phyloP scores from a whole-genome alignment of 2,113 vertebrate genomes.

The Alethe castanea region DNA sequence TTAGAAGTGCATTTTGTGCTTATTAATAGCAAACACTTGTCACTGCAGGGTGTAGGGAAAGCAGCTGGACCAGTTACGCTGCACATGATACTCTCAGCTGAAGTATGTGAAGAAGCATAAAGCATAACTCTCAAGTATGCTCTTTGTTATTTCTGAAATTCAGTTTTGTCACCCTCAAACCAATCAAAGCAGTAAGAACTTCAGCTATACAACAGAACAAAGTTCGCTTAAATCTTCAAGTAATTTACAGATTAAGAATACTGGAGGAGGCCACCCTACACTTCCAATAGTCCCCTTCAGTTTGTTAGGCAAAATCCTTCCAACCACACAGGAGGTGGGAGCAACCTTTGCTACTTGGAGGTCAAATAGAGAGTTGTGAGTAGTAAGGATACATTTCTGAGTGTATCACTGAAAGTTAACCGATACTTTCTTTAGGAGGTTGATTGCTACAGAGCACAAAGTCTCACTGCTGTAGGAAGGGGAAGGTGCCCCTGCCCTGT shows the following conservation, averaged over 20 bases:
- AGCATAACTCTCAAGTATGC: neutral
- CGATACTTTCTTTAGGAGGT: neutral
- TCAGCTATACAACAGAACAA: neutral
- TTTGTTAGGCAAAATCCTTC: neutral
- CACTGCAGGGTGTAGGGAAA: neutral
- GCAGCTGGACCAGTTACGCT: neutral
- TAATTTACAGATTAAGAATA: neutral
- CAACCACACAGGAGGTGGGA: accelerated
- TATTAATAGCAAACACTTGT: neutral
- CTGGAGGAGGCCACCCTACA: neutral
- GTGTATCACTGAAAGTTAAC: neutral
- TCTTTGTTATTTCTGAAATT: neutral
- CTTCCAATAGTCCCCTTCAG: neutral
- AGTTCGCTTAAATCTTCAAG: neutral
- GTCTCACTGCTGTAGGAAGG: accelerated
- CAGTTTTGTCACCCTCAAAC: neutral
- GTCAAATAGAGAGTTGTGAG: neutral
- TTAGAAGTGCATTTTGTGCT: neutral
- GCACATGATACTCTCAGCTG: neutral
- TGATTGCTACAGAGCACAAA: neutral
- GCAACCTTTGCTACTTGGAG: accelerated
- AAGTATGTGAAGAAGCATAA: neutral
- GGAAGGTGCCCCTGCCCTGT: accelerated
- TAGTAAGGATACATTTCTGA: neutral
- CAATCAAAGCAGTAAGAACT: neutral